Evolutionary conservation across 2,113 vertebrate genomes (phyloP), one percentile per base, ranked within the genome.

Genomic region (Etia nguti): DNA sequence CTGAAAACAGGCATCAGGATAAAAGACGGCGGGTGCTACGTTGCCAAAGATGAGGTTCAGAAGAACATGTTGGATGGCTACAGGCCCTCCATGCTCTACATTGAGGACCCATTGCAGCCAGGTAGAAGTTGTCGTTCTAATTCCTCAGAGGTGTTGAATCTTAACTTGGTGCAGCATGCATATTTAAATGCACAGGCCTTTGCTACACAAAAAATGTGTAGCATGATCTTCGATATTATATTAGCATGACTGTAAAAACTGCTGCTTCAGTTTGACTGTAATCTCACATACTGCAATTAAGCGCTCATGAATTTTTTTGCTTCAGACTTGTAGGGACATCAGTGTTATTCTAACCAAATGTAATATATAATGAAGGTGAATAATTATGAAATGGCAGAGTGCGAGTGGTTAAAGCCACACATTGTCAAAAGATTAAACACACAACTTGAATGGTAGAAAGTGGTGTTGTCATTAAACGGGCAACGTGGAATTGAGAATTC

Each of bases 1-100:
- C 95, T 99, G 96, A 99, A 99, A 95, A 99, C 99, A 1, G 99
- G 99, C 83, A 99, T 99, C 94, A 97, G 98, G 94, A 99, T 99
- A 96, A 99, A 98, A 94, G 99, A 99, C 43, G 99, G 98, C 20
- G 99, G 99, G 60, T 98, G 97, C 57, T 99, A 99, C 1, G 98
- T 99, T 90, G 98, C 98, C 95, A 99, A 99, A 96, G 98, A 99
- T 57, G 98, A 99, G 86, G 97, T 99, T 85, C 98, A 99, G 93
- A 99, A 98, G 94, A 97, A 96, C 94, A 98, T 99, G 99, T 94
- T 98, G 90, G 98, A 99, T 86, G 98, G 98, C 56, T 99, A 99
- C 93, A 96, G 99, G 89, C 98, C 99, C 26, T 99, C 98, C 26
- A 99, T 99, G 98, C 97, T 99, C 41, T 99, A 99, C 87, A 99